phyloP scores from a whole-genome alignment of 1,140 invertebrate species.

The Tetragonula clypearis region DNA sequence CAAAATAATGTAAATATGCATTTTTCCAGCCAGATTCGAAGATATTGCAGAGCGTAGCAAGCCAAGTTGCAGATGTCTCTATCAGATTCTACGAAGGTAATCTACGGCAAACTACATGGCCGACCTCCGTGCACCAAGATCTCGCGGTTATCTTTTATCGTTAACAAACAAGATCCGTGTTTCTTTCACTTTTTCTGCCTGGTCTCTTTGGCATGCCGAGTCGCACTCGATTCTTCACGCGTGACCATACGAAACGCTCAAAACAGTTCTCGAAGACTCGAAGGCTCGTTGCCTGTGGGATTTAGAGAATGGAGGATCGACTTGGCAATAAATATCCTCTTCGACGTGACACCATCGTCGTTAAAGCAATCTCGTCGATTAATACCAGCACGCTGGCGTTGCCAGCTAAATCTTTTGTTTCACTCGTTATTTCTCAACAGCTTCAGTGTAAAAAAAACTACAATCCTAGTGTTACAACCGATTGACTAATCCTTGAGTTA shows the following conservation, averaged over 20 bases:
- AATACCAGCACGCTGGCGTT: slow-evolving; percentile 55
- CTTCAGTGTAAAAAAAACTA: too few species aligned
- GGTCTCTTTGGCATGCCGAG: neutral
- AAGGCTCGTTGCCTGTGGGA: slow-evolving; percentile 9
- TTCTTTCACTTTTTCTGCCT: neutral
- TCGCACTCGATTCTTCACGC: neutral
- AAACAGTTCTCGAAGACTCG: slow-evolving; percentile 6
- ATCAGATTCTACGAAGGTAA: neutral
- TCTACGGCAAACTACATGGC: neutral
- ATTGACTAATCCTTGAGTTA: neutral
- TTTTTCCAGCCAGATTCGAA: too few species aligned
- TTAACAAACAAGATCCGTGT: neutral
- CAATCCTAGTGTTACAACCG: neutral
- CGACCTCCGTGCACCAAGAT: neutral
- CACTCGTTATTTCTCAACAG: slow-evolving; percentile 4
- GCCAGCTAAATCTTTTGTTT: slow-evolving; percentile 8
- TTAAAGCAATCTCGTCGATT: slow-evolving; percentile 65
- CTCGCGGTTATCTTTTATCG: neutral
- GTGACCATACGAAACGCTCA: slow-evolving; percentile 31
- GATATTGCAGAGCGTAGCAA: too few species aligned
- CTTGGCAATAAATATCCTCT: slow-evolving; percentile 48
- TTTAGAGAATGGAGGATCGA: slow-evolving; percentile 25
- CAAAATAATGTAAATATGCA: too few species aligned
- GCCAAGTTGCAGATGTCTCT: neutral
- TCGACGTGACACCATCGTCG: slow-evolving; percentile 25